phyloP scores from a whole-genome alignment of 2,888 invertebrate species.

The Ceriagrion tenellum region DNA sequence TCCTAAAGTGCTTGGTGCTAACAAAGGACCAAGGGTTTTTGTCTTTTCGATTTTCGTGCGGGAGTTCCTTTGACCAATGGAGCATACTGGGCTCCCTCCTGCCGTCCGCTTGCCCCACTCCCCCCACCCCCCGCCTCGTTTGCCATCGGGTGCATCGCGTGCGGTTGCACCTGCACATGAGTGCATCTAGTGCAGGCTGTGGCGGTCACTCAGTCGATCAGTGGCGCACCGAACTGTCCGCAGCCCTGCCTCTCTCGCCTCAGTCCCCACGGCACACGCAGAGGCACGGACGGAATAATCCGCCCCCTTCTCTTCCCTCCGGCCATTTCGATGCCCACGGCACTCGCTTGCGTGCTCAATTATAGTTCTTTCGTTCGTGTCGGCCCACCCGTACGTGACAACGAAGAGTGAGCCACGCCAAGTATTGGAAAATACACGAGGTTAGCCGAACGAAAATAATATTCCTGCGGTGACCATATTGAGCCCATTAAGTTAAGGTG shows the following conservation, averaged over 20 bases:
- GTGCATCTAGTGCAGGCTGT: neutral
- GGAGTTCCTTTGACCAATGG: neutral
- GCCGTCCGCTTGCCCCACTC: neutral
- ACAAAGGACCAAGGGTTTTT: too few relatives aligned
- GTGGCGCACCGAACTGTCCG: neutral
- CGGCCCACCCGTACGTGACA: neutral
- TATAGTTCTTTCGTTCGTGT: neutral
- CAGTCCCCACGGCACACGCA: neutral
- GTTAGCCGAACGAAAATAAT: too few relatives aligned
- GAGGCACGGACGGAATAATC: neutral
- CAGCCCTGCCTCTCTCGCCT: neutral
- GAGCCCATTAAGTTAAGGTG: too few relatives aligned
- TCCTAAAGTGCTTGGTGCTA: too few relatives aligned
- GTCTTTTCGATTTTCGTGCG: neutral
- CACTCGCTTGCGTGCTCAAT: neutral
- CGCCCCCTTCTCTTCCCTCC: neutral
- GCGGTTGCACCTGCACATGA: neutral
- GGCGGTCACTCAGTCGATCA: neutral
- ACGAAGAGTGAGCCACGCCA: neutral
- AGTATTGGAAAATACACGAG: neutral
- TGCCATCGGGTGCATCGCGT: neutral
- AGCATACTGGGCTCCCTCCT: neutral
- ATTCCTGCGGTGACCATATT: too few relatives aligned
- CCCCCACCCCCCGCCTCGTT: neutral
- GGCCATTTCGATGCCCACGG: neutral